phyloP scores from a whole-genome alignment of 2,797 vertebrate species.

The Apogon hyalosoma region DNA sequence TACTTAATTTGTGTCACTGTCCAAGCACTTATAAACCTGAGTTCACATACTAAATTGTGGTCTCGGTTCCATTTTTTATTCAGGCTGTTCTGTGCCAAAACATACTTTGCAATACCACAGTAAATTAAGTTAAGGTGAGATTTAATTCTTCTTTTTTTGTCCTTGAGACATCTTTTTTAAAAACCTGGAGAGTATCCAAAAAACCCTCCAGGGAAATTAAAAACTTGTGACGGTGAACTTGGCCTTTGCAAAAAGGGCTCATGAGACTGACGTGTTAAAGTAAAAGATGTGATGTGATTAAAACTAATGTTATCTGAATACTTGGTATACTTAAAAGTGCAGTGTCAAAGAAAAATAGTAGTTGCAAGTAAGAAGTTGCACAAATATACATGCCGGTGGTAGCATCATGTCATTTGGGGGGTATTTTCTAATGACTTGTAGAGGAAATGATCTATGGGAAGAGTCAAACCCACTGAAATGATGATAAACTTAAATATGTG shows the following conservation, averaged over 20 bases:
- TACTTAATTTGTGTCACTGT: too few relatives aligned
- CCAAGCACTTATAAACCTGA: too few relatives aligned
- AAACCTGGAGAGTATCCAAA: constrained; percentile 25
- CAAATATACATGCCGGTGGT: not conserved
- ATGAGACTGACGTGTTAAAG: constrained; percentile 18
- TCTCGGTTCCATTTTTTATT: too few relatives aligned
- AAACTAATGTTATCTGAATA: not conserved
- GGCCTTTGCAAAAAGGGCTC: constrained; percentile 10
- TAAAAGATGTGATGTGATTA: constrained; percentile 10
- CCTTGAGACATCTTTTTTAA: constrained; percentile 13
- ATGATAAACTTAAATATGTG: constrained; percentile 19
- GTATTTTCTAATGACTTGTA: not conserved
- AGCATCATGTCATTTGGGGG: not conserved
- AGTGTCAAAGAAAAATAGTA: constrained; percentile 8
- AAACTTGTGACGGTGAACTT: constrained; percentile 10
- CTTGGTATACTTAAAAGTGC: constrained; percentile 2
- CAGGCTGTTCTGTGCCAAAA: constrained; percentile 26
- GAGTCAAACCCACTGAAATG: constrained; percentile 5
- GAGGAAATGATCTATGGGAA: not conserved
- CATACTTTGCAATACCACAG: constrained; percentile 1
- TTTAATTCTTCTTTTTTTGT: constrained; percentile 18
- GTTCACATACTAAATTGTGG: too few relatives aligned
- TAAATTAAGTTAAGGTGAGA: constrained; percentile 22
- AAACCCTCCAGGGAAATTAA: constrained; percentile 38
- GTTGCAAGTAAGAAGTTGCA: too few relatives aligned